These are phyloP conservation scores for Sarcoramphus papa DNA, from an alignment of 2,797 vertebrate species.

Conservation along the genomic window DNA sequence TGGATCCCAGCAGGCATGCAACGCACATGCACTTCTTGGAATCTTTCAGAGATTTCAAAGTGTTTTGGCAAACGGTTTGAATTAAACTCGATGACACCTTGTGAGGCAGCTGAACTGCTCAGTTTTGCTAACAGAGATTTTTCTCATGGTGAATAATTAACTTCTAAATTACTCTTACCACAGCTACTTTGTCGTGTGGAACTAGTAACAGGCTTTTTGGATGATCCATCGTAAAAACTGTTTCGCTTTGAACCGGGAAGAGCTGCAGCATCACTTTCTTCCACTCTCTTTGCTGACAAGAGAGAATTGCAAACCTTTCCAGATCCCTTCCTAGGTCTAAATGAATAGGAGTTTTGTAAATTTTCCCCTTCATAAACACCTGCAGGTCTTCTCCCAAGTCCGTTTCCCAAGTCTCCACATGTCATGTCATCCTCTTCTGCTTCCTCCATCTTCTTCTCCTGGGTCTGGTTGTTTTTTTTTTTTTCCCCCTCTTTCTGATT, in stretches of 20 bases:
- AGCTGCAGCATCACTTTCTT: neutral
- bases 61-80: neutral
- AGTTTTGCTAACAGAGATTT: no score
- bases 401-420: conserved; percentile 86
- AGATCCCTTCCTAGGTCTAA: conserved; percentile 46
- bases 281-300: neutral
- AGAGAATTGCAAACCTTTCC: neutral
- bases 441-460: conserved; percentile 19
- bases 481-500: neutral
- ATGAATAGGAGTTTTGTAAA: neutral
- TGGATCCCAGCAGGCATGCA: no score
- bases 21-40: rapidly evolving
- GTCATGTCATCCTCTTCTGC: conserved; percentile 84
- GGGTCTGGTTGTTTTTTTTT: neutral
- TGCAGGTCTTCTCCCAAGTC: conserved; percentile 72
- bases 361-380: conserved; percentile 45
- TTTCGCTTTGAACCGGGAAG: neutral
- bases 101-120: neutral
- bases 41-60: neutral
- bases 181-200: neutral
- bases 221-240: neutral
- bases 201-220: neutral
- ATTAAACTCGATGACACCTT: neutral
- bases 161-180: conserved; percentile 50
- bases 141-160: neutral